phyloP scores from a whole-genome alignment of 2,797 vertebrate species.

The Xenopus petersii region DNA sequence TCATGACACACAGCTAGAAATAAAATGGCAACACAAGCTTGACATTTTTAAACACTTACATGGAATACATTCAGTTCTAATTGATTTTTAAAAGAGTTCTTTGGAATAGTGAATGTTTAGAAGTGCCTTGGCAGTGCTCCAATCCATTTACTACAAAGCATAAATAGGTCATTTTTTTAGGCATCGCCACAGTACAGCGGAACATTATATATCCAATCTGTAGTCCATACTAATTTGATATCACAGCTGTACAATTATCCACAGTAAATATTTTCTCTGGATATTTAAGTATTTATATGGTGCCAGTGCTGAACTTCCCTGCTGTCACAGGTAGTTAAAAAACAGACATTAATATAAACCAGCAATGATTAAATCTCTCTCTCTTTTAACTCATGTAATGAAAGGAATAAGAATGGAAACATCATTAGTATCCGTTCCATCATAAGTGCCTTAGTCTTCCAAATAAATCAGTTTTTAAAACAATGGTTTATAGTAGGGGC shows the following conservation, averaged over 20 bases:
- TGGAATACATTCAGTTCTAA: constrained; percentile 69
- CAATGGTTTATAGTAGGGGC: constrained; percentile 30
- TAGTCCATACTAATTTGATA: constrained; percentile 60
- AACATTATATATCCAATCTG: constrained; percentile 58
- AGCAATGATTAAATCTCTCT: too few species aligned
- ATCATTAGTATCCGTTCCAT: not conserved
- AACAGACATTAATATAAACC: constrained; percentile 22
- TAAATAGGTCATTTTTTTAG: constrained; percentile 67
- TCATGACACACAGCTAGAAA: constrained; percentile 43
- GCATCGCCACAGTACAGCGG: constrained; percentile 47
- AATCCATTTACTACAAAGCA: constrained; percentile 67
- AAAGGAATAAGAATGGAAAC: constrained; percentile 46
- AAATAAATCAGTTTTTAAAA: constrained; percentile 49
- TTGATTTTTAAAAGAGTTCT: constrained; percentile 73
- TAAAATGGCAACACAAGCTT: constrained; percentile 55
- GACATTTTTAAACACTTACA: constrained; percentile 70
- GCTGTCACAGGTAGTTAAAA: constrained; percentile 48
- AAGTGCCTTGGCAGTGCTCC: constrained; percentile 66
- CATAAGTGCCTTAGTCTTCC: constrained; percentile 23
- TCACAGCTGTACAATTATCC: constrained; percentile 57
- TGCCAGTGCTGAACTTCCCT: constrained; percentile 44
- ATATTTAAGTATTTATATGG: constrained; percentile 55
- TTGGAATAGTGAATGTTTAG: constrained; percentile 69
- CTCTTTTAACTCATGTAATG: constrained; percentile 6
- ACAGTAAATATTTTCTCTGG: constrained; percentile 52